Conservation (phyloP, 2,888 invertebrate genomes). For the Eilema caniola region DNA sequence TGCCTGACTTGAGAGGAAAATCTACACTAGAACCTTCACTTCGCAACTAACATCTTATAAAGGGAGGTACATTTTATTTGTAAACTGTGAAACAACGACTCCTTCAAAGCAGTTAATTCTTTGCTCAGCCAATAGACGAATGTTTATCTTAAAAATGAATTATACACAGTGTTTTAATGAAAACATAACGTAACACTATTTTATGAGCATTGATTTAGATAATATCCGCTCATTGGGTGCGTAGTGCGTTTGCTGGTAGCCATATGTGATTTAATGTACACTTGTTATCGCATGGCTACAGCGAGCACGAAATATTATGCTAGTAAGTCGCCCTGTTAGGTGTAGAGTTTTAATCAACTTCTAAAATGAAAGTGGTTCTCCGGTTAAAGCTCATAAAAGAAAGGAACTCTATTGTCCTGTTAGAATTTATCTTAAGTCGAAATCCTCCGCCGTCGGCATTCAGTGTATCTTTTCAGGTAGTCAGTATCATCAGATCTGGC, state of each 20-base stretch:
- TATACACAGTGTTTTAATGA: slow-evolving; percentile 36
- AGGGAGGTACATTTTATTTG: background rate
- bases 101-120: slow-evolving; percentile 8
- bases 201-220: slow-evolving; percentile 27
- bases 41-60: too few relatives aligned
- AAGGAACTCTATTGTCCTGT: background rate
- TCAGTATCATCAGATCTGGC: too few relatives aligned
- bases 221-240: slow-evolving; percentile 11
- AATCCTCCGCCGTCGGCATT: too few relatives aligned
- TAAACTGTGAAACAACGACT: background rate
- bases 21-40: too few relatives aligned
- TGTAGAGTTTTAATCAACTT: background rate
- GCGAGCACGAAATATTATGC: background rate
- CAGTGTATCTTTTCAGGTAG: too few relatives aligned
- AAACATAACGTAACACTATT: slow-evolving; percentile 18
- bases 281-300: slow-evolving; percentile 8
- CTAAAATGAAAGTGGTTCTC: background rate
- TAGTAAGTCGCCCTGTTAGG: background rate
- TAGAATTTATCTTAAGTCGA: too few relatives aligned
- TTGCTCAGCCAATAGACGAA: slow-evolving; percentile 26
- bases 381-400: background rate
- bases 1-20: too few relatives aligned
- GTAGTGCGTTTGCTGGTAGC: slow-evolving; percentile 9
- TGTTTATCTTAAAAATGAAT: slow-evolving; percentile 18
- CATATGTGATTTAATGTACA: slow-evolving; percentile 16